Percentiles rank a stretch among this genome's conserved stretches.
These are phyloP conservation scores for Drosophila guanche DNA, from an alignment of 1,140 invertebrate species.

Conservation along the genomic window DNA sequence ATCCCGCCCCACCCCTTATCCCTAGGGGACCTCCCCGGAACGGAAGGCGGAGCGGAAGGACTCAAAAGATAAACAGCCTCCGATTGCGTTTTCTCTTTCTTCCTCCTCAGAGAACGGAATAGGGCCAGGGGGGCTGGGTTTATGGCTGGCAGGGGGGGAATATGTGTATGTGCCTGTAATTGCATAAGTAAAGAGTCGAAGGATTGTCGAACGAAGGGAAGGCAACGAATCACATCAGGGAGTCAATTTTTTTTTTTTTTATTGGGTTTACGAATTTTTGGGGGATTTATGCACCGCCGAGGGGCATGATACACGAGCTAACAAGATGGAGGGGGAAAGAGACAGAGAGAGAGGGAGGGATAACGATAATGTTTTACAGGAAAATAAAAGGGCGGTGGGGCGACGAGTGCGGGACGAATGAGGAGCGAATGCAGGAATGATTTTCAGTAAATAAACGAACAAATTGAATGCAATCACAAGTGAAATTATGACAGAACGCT, in stretches of 20 bases:
- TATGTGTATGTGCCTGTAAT: constrained; percentile 17
- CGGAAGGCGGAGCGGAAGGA: constrained; percentile 15
- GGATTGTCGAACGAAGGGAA: no score
- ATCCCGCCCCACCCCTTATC: no score
- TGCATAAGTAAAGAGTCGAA: constrained; percentile 13
- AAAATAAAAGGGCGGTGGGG: no score
- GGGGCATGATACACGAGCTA: constrained; percentile 6
- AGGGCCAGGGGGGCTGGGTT: background rate
- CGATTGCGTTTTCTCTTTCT: constrained; percentile 29
- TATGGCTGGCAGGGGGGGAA: background rate
- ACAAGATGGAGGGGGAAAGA: background rate
- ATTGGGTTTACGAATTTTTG: constrained; percentile 29
- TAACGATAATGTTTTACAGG: no score
- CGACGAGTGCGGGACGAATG: no score
- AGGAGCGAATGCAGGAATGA: no score
- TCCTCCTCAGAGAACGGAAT: background rate
- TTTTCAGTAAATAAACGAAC: no score
- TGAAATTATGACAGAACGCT: no score
- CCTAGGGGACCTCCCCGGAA: background rate
- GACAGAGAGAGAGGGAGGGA: no score
- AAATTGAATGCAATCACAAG: no score
- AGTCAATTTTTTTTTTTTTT: constrained; percentile 16
- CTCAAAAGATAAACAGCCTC: constrained; percentile 42
- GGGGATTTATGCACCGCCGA: no score
- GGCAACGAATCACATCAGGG: constrained; percentile 1